Evolutionary conservation across 2,888 invertebrate genomes (phyloP), one percentile per base, ranked within the genome.

Genomic region (Agriopis marginaria): DNA sequence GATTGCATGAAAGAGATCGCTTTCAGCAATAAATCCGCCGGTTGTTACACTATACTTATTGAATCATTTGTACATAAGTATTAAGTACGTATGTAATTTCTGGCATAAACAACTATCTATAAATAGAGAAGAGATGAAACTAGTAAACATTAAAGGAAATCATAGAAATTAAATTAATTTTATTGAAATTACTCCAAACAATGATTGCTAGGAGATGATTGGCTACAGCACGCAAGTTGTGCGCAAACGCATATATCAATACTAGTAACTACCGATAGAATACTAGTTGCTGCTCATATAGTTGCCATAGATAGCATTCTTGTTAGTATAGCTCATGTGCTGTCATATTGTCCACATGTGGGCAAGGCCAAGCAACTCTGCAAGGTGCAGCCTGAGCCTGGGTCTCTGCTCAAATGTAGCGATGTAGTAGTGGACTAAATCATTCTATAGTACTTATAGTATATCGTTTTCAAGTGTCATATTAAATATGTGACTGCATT

Each of bases 281-380:
- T 39, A 10, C 14, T 10, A 60, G 49, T 49, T 39, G 49, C 32
- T 12, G 42, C 12, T 56, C 14, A 42, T 32, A 59, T n/a, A 45
- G 32, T 17, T 58, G 32, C 39, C 54, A 39, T 12, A 59, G 58
- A 59, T 59, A 32, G 11, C 32, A 7, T 23, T 11, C 9, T 64
- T 40, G 23, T 55, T 54, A 39, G 23, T 39, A 42, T 23, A 11
- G 11, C 32, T 53, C 53, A 32, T 53, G 32, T 53, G 53, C 39
- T 58, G 58, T 45, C 17, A 44, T 42, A 45, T 61, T 55, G 60
- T 71, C 77, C 74, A 80, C 76, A 72, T 76, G 75, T 76, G 71
- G n/a, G 61, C 81, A 82, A 82, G 82, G 82, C 67, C 78, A 68
- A 11, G 32, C 62, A 49, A 61, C n/a, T 51, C 61, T 42, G 61